A percentile compares a stretch with the other conserved stretches of the same genome.
These are phyloP conservation scores for Macrosteles quadrilineatus DNA, from an alignment of 1,140 invertebrate genomes.

Conservation along the genomic window DNA sequence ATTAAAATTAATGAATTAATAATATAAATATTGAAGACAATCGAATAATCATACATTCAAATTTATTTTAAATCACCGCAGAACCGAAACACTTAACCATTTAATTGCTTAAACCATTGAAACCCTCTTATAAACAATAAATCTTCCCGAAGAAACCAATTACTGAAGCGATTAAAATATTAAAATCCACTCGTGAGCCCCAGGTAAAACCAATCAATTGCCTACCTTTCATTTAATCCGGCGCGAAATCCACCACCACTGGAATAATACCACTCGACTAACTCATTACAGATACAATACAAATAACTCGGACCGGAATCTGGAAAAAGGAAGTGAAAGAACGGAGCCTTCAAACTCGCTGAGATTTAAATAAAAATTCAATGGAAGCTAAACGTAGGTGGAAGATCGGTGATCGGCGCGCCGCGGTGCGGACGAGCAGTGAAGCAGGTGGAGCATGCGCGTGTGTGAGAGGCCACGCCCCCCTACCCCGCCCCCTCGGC, in stretches of 20 bases:
- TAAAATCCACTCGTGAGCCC: no score
- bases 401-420: slow-evolving; percentile 5
- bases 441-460: neutral
- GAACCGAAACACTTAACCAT: no score
- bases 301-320: slow-evolving; percentile 10
- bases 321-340: slow-evolving; percentile 8
- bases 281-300: slow-evolving; percentile 23
- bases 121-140: no score
- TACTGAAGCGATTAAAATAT: no score
- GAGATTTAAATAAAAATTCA: slow-evolving; percentile 26
- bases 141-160: no score
- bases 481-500: neutral
- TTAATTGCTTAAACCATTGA: no score
- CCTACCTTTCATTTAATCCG: neutral
- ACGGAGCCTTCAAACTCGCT: slow-evolving; percentile 11
- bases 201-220: neutral
- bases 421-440: neutral
- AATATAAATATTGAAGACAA: no score
- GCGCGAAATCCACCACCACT: neutral
- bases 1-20: no score
- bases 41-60: no score
- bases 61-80: no score
- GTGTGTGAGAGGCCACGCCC: neutral
- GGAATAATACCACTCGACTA: slow-evolving; percentile 18
- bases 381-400: slow-evolving; percentile 11